These are phyloP conservation scores for Vidua chalybeata DNA, from an alignment of 2,113 vertebrate genomes.

Conservation along the genomic window DNA sequence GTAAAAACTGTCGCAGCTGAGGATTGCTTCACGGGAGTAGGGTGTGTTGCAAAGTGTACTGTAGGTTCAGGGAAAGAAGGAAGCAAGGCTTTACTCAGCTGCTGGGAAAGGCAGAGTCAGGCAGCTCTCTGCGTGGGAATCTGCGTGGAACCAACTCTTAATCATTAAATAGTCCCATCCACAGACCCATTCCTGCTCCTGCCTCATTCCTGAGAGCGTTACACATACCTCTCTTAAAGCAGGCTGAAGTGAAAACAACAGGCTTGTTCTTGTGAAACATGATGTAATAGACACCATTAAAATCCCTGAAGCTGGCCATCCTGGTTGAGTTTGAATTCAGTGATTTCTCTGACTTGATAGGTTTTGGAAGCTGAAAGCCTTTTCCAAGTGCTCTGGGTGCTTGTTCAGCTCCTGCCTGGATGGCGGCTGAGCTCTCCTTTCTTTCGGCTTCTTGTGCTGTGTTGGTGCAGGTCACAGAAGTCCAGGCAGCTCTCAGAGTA, in stretches of 20 bases:
- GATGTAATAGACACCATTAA: background rate
- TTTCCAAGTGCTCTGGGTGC: background rate
- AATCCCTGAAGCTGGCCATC: background rate
- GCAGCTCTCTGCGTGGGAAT: background rate
- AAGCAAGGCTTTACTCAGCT: background rate
- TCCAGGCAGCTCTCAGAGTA: background rate
- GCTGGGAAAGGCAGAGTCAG: background rate
- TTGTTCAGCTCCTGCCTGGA: background rate
- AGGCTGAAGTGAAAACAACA: background rate
- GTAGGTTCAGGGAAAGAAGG: background rate
- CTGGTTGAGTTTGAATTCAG: background rate
- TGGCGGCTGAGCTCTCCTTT: background rate
- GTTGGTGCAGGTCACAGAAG: background rate
- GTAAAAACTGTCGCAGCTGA: rapidly evolving
- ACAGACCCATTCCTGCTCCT: background rate
- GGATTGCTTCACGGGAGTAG: background rate
- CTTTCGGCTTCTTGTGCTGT: background rate
- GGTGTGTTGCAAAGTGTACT: background rate
- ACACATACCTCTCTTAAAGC: background rate
- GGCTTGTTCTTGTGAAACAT: background rate
- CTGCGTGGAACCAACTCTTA: background rate
- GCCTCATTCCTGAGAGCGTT: background rate
- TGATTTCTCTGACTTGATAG: background rate
- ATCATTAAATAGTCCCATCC: background rate
- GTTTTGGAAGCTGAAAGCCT: background rate